Evolutionary conservation across 2,888 invertebrate genomes (phyloP).

Genomic region (Campopleginae sp.): DNA sequence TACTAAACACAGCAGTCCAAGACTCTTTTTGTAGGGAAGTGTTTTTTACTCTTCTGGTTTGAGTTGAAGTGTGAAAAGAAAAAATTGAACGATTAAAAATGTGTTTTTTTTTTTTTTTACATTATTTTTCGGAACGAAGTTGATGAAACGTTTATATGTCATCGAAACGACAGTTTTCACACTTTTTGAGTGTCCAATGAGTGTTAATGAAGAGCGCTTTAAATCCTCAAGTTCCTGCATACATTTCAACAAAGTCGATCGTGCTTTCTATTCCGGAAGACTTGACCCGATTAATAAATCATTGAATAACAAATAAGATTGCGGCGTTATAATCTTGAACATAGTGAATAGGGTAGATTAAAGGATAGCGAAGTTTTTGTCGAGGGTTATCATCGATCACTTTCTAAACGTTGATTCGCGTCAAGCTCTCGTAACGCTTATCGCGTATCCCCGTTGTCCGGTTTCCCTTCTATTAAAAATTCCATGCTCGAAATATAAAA

Average conservation of each 20-base stretch:
- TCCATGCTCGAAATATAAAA: constrained; percentile 48
- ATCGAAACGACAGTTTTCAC: neutral
- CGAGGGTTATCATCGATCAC: constrained; percentile 48
- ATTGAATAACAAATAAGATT: constrained; percentile 46
- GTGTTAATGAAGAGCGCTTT: neutral
- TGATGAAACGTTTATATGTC: neutral
- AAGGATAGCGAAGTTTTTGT: neutral
- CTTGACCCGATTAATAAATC: constrained; percentile 47
- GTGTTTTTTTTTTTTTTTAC: too few species aligned
- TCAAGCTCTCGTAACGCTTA: constrained; percentile 25
- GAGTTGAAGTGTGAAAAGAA: too few species aligned
- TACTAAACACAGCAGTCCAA: constrained; percentile 5
- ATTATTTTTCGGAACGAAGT: neutral
- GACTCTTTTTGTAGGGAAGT: neutral
- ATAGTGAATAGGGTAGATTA: neutral
- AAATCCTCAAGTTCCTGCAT: neutral
- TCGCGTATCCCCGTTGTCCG: constrained; percentile 10
- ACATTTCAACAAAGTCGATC: constrained; percentile 5
- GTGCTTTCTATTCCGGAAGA: constrained; percentile 35
- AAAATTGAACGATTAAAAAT: too few species aligned
- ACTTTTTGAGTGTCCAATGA: neutral
- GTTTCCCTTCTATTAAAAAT: neutral
- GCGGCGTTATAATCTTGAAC: neutral
- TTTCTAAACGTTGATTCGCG: constrained; percentile 58
- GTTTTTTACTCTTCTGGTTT: neutral